Percentiles rank a stretch among this genome's conserved stretches.
These are phyloP conservation scores for Ligdia adustata DNA, from an alignment of 2,888 invertebrate genomes.

Conservation along the genomic window DNA sequence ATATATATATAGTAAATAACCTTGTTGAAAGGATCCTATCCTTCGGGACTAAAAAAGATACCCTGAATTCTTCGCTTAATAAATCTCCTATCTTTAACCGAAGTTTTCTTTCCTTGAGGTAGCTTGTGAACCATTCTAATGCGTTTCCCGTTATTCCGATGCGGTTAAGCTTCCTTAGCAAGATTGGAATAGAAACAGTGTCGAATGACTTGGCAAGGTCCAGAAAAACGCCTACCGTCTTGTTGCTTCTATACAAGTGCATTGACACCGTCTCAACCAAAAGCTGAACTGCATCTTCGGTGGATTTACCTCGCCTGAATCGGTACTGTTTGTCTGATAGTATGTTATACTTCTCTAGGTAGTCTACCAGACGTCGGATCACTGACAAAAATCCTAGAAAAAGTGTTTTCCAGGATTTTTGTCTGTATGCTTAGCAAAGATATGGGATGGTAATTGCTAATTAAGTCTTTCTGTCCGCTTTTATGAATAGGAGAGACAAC, in stretches of 20 bases:
- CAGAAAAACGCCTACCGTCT: constrained; percentile 7
- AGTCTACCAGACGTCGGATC: constrained; percentile 4
- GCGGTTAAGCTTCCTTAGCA: constrained; percentile 4
- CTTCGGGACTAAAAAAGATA: constrained; percentile 10
- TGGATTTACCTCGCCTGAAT: constrained; percentile 4
- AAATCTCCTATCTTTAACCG: constrained; percentile 3
- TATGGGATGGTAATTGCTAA: constrained; percentile 8
- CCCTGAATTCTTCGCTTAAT: not conserved
- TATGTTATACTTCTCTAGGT: not conserved
- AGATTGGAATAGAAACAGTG: not conserved
- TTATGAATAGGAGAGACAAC: constrained; percentile 7
- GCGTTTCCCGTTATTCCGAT: constrained; percentile 4
- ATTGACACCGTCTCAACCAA: not conserved
- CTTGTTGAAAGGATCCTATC: constrained; percentile 5
- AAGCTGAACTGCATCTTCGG: not conserved
- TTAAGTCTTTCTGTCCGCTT: not conserved
- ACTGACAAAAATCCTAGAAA: no score
- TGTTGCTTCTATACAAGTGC: constrained; percentile 1
- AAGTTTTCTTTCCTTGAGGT: constrained; percentile 3
- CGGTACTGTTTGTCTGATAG: constrained; percentile 6
- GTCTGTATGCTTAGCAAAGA: not conserved
- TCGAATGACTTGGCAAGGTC: not conserved
- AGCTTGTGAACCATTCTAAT: constrained; percentile 10
- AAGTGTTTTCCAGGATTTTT: constrained; percentile 4
- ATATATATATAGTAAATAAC: constrained; percentile 1